Conservation (phyloP, 2,797 vertebrate species). For the Catharus ustulatus region DNA sequence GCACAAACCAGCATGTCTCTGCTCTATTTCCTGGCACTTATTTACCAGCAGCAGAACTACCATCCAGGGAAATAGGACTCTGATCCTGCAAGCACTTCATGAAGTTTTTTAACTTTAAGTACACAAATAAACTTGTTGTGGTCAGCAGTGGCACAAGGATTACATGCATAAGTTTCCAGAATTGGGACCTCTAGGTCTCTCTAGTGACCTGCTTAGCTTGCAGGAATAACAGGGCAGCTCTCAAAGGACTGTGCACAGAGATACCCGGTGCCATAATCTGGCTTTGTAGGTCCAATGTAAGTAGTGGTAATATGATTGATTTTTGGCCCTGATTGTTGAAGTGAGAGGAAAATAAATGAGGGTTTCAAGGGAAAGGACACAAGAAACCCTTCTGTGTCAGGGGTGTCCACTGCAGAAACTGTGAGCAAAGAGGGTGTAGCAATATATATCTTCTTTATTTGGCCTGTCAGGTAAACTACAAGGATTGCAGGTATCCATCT, state of each 20-base stretch:
- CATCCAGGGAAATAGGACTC: conserved; percentile 64
- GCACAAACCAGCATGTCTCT: conserved; percentile 57
- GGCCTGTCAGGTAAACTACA: not conserved
- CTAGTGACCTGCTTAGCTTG: conserved; percentile 55
- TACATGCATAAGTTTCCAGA: conserved; percentile 56
- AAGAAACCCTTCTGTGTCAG: fast-evolving
- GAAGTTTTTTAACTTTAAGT: conserved; percentile 68
- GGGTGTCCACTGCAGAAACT: not conserved
- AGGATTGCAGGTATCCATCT: not conserved
- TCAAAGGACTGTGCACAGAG: not conserved
- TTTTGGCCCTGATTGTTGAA: not conserved
- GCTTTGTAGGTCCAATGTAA: not conserved
- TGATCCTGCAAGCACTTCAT: conserved; percentile 63
- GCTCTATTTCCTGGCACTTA: conserved; percentile 67
- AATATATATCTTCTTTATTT: not conserved
- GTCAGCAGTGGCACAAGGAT: conserved; percentile 56
- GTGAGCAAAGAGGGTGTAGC: not conserved
- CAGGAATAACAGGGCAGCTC: conserved; percentile 44
- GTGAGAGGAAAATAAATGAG: not conserved
- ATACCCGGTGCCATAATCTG: not conserved
- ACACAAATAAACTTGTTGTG: conserved; percentile 65
- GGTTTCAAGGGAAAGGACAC: not conserved
- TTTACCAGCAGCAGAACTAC: conserved; percentile 62
- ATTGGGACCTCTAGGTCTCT: conserved; percentile 55
- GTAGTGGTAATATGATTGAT: not conserved